Base-by-base conservation (phyloP, 1,140 invertebrate species). In the Bursaphelenchus mucronatus region DNA sequence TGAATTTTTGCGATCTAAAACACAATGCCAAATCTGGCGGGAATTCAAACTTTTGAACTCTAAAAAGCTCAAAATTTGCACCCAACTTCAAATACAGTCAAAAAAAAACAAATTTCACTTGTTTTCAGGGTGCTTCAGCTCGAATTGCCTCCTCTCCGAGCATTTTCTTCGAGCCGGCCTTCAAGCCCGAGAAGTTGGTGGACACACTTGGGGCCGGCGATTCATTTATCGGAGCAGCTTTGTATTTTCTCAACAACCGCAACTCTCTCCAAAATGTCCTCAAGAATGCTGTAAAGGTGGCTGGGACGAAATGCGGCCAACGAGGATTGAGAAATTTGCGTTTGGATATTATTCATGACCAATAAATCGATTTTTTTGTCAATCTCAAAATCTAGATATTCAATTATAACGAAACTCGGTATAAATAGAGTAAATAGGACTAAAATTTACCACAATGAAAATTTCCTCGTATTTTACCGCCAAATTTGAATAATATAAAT, bases 191-290 rank as follows among this genome's bases (percentile, higher is more conserved):
- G 19, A 19, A 30, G 45, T n/a, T 70, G n/a, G 45, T 73, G n/a
- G 69, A 70, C 46, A 72, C 69, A n/a, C 44, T 70, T 41, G 69
- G 44, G 8, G 69, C 69, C 49, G 69, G 69, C 10, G 69, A 70
- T 57, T 68, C 50, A 13, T 70, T 70, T 43, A 69, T 70, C 21
- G 69, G 51, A 17, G 62, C 70, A 7, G 41, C 19, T 56, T 30
- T 70, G 21, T 52, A 70, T 59, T 43, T 19, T 43, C 43, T 70
- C 15, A 71, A 66, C 44, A 13, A 47, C 52, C 40, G 45, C 4
- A 19, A 19, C 11, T 15, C 64, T 8, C 51, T 73, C 43, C 46
- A 66, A 13, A 51, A 68, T 51, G 66, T 69, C 15, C 64, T 70
- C 13, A 50, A 58, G 50, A 65, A 54, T 5, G 66, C 51, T 15